Evolutionary conservation across 2,888 invertebrate species (phyloP), one percentile per base, ranked within the genome.

Genomic region (Glomeris marginata): DNA sequence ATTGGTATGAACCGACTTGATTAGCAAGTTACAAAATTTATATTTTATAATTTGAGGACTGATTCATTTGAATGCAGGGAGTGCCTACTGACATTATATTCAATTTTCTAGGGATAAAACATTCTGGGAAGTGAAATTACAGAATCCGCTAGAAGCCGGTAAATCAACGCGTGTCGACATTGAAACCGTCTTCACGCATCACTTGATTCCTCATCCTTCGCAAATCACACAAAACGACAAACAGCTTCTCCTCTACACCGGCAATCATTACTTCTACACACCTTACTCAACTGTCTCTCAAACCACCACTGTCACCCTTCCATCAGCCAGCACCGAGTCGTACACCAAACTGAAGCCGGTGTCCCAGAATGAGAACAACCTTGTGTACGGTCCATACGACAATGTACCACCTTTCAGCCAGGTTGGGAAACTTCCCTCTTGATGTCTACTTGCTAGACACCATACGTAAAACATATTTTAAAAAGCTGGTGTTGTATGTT

Each of bases 211-310:
- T 0, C 85, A 84, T 68, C 98, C 98, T 1, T 78, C 78, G 10
- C 77, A 81, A 58, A 92, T 98, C 53, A 75, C 79, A 0, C 98
- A 98, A 66, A 80, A 84, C 54, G 97, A 98, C 61, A 86, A 87
- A 61, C 98, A 99, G 63, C 73, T 91, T 55, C 87, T 98, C 0
- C 77, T 83, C 57, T 95, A 83, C 64, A 76, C 73, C 56, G 92
- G 91, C 22, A 87, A 81, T 62, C 74, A 85, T 51, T 85, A 88
- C 64, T 73, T 84, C 49, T 90, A 78, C 63, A 77, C 84, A 1
- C 87, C 91, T 0, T 98, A 97, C 66, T 65, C 71, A 51, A 81
- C 87, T 0, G 66, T 67, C 1, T 78, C 80, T 37, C 92, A 95
- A 67, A 87, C 81, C 57, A 87, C 91, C 0, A 78, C 74, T 10